Conservation (phyloP, 1,140 invertebrate species). For the Dendroctonus valens region DNA sequence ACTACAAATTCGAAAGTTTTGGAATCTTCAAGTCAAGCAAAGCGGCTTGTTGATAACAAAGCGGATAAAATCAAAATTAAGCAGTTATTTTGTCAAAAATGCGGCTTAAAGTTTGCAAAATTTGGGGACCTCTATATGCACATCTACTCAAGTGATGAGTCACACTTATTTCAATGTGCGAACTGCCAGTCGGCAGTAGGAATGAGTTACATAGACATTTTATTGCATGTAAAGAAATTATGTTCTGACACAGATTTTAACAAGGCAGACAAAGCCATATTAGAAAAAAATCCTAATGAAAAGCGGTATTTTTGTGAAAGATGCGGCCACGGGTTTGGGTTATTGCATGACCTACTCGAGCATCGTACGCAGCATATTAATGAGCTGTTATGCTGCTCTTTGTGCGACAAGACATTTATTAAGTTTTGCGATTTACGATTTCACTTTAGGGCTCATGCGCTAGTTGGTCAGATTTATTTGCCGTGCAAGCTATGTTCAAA, state of each 20-base stretch:
- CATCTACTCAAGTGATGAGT: too few relatives aligned
- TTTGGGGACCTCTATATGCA: too few relatives aligned
- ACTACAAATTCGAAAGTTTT: too few relatives aligned
- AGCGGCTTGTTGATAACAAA: too few relatives aligned
- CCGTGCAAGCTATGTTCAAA: slow-evolving; percentile 2
- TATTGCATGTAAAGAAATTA: slow-evolving; percentile 1
- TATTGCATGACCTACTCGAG: background rate
- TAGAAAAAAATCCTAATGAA: background rate
- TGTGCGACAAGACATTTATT: background rate
- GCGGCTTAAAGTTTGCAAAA: too few relatives aligned
- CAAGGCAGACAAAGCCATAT: background rate
- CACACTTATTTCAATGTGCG: slow-evolving; percentile 12
- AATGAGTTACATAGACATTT: slow-evolving; percentile 6
- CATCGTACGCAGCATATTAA: slow-evolving; percentile 10
- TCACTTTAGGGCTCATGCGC: slow-evolving; percentile 16
- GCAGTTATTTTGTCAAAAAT: too few relatives aligned
- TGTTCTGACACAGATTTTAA: slow-evolving; percentile 14
- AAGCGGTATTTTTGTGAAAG: slow-evolving; percentile 15
- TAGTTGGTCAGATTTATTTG: slow-evolving; percentile 12
- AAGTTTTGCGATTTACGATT: background rate
- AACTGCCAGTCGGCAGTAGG: slow-evolving; percentile 19
- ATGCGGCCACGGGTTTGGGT: slow-evolving; percentile 1
- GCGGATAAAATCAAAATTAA: too few relatives aligned
- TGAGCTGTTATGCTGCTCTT: slow-evolving; percentile 4
- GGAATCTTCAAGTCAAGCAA: too few relatives aligned